Base-by-base conservation (phyloP, 2,888 invertebrate genomes). In the Cremastobaeus sp. region DNA sequence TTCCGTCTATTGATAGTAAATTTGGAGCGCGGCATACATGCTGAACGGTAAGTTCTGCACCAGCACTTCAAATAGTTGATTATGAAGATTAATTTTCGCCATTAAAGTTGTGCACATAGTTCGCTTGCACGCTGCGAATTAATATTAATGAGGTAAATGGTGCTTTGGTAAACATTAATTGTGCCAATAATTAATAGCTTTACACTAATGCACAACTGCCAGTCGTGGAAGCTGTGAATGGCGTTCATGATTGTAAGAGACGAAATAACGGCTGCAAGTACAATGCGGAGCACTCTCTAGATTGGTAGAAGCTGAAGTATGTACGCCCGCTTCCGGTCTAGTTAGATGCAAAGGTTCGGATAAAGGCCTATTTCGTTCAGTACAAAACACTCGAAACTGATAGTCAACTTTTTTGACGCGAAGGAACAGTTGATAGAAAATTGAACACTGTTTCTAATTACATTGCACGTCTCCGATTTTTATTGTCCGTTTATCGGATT, bases 241-340 rank as follows among this genome's bases (percentile, higher is more conserved):
- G 57, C 65, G 69, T 78, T 79, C 72, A 74, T 45, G 25, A 45
- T 18, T n/a, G 74, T 71, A 76, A 74, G 76, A 76, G 76, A 74
- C 76, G 76, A 78, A 78, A 79, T 78, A 78, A 55, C 60, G 54
- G 64, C 69, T 54, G 52, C 60, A 54, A 57, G 68, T 72, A 66
- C 54, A 70, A 76, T 64, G 50, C 52, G 5, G 12, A 41, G 43
- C 70, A 78, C 77, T 78, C 65, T 57, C 37, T 35, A 69, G 60
- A 60, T 69, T 47, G 68, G 65, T 79, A 78, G 78, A 79, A 81
- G 55, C 74, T 55, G 64, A 28, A 65, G 73, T 74, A 77, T 76
- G 74, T 74, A 74, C 74, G 74, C 50, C 28, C 21, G 32, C 76
- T 80, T 79, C 80, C 82, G 79, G 78, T 70, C 78, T 78, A 76